Conservation (phyloP, 2,888 invertebrate genomes). For the Mythimna albipuncta region DNA sequence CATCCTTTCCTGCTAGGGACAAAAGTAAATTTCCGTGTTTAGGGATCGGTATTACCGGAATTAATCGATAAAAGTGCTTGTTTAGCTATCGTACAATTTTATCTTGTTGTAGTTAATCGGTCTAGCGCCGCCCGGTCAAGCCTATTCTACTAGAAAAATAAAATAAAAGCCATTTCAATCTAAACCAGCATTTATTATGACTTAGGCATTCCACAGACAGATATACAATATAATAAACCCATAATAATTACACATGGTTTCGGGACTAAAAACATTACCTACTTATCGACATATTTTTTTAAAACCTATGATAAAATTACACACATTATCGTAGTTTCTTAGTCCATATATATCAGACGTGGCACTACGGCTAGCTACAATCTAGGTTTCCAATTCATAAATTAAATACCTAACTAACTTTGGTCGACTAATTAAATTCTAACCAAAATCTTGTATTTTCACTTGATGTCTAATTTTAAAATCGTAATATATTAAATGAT, state of each 20-base stretch:
- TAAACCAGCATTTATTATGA: slow-evolving; percentile 75
- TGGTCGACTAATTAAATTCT: slow-evolving; percentile 74
- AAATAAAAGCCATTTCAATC: slow-evolving; percentile 32
- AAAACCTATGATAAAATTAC: slow-evolving; percentile 42
- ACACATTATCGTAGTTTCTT: slow-evolving; percentile 39
- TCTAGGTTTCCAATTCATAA: slow-evolving; percentile 53
- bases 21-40: too few relatives aligned
- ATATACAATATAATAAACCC: slow-evolving; percentile 57
- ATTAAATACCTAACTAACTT: slow-evolving; percentile 77
- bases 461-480: slow-evolving; percentile 55
- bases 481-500: slow-evolving; percentile 33
- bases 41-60: too few relatives aligned
- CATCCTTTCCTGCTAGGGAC: too few relatives aligned
- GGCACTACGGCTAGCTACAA: slow-evolving; percentile 49
- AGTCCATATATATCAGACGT: slow-evolving; percentile 48
- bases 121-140: not conserved
- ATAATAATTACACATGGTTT: slow-evolving; percentile 51
- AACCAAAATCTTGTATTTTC: slow-evolving; percentile 65
- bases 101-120: not conserved
- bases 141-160: not conserved
- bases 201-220: slow-evolving; percentile 78
- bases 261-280: slow-evolving; percentile 39
- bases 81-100: too few relatives aligned
- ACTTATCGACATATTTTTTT: slow-evolving; percentile 45
- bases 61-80: too few relatives aligned